Conservation (phyloP, 2,113 vertebrate species). For the Oncorhynchus masou region DNA sequence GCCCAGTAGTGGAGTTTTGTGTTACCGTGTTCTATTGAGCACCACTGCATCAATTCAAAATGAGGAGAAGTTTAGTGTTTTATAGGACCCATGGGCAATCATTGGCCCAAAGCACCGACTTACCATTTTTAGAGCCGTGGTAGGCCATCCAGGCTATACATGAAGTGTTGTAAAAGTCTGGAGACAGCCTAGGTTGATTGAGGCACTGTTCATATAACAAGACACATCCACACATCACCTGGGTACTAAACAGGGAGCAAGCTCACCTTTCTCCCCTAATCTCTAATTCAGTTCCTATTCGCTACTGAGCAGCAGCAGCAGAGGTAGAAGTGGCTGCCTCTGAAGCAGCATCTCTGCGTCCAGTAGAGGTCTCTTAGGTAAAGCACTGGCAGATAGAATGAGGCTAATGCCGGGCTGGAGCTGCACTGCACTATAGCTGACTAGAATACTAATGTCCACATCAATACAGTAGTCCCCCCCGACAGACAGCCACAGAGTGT, state of each 20-base stretch:
- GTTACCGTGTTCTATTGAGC: background rate
- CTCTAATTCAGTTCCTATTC: conserved; percentile 16
- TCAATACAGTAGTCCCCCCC: conserved; percentile 5
- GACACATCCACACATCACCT: background rate
- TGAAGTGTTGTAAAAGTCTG: background rate
- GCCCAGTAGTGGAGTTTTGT: background rate
- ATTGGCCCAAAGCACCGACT: conserved; percentile 27
- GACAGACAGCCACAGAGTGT: background rate
- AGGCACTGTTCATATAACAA: background rate
- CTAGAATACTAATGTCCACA: conserved; percentile 22
- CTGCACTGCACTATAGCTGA: conserved; percentile 1
- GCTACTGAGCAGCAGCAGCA: background rate
- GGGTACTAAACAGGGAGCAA: conserved; percentile 4
- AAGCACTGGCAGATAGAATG: background rate
- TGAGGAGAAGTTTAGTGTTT: conserved; percentile 27
- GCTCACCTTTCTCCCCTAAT: conserved; percentile 20
- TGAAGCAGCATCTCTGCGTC: background rate
- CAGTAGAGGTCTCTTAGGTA: background rate
- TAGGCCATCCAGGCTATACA: background rate
- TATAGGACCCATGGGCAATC: conserved; percentile 19
- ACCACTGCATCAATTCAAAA: conserved; percentile 39
- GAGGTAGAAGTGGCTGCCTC: background rate
- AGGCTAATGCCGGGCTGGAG: background rate
- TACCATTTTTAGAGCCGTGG: conserved; percentile 11
- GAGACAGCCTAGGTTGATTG: background rate